Percentiles rank a stretch among this genome's conserved stretches.
Evolutionary conservation across 2,797 vertebrate species (phyloP).

Genomic region (Myripristis jacobus): DNA sequence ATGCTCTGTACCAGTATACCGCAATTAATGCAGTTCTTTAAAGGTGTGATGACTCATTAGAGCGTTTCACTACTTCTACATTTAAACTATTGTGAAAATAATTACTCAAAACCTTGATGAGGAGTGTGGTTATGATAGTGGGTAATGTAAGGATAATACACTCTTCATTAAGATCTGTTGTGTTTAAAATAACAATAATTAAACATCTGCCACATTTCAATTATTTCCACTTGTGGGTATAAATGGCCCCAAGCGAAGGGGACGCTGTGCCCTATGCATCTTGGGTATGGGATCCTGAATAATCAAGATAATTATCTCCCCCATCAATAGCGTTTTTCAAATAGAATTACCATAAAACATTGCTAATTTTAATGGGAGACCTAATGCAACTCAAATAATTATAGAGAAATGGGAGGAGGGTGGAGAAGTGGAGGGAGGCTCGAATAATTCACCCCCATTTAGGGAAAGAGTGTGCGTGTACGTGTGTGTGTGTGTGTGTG

Average conservation of each 20-base stretch:
- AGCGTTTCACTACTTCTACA: slow-evolving; percentile 40
- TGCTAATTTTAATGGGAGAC: slow-evolving; percentile 76
- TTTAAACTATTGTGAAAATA: slow-evolving; percentile 58
- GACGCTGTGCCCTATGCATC: slow-evolving; percentile 70
- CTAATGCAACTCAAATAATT: slow-evolving; percentile 72
- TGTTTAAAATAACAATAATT: slow-evolving; percentile 83
- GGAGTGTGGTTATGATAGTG: slow-evolving; percentile 53
- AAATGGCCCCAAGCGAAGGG: slow-evolving; percentile 76
- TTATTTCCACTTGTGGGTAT: slow-evolving; percentile 81
- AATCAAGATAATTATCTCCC: slow-evolving; percentile 85
- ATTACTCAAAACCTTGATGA: slow-evolving; percentile 46
- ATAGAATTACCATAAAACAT: slow-evolving; percentile 82
- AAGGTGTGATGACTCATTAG: slow-evolving; percentile 12
- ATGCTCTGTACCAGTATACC: background rate
- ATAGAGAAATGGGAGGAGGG: slow-evolving; percentile 33
- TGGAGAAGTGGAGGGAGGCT: slow-evolving; percentile 37
- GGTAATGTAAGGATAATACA: slow-evolving; percentile 66
- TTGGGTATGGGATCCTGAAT: slow-evolving; percentile 80
- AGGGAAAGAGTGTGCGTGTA: slow-evolving; percentile 21
- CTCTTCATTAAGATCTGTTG: slow-evolving; percentile 67
- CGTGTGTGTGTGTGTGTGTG: too few species aligned
- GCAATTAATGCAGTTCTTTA: slow-evolving; percentile 4
- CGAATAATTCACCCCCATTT: slow-evolving; percentile 53
- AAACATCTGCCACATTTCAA: slow-evolving; percentile 83
- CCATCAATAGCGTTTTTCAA: slow-evolving; percentile 75